Conservation (phyloP, 1,140 invertebrate genomes). For the Scylla paramamosain region DNA sequence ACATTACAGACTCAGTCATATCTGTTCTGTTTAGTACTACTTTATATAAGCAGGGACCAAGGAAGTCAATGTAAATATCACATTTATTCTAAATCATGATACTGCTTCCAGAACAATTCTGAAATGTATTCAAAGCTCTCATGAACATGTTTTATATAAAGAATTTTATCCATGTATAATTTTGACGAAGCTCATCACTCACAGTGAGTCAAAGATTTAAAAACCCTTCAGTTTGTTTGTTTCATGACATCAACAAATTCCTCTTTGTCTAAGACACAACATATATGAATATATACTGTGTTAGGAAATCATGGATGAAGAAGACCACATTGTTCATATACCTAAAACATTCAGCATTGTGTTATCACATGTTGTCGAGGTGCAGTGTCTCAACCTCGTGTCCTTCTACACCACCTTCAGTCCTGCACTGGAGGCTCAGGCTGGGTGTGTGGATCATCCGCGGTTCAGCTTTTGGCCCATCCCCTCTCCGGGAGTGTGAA, state of each 20-base stretch:
- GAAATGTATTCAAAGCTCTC: too few relatives aligned
- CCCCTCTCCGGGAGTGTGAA: constrained; percentile 39
- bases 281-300: constrained; percentile 24
- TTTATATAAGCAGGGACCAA: not conserved
- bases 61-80: too few relatives aligned
- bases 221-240: not conserved
- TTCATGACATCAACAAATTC: not conserved
- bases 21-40: not conserved
- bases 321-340: not conserved
- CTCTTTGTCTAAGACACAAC: not conserved
- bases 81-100: too few relatives aligned
- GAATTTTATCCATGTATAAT: too few relatives aligned
- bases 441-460: constrained; percentile 69
- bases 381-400: constrained; percentile 70
- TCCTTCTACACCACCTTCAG: constrained; percentile 67
- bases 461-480: constrained; percentile 52
- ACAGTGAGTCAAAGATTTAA: not conserved
- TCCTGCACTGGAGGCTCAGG: constrained; percentile 67
- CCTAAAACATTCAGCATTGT: constrained; percentile 11
- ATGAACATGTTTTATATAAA: too few relatives aligned
- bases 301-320: constrained; percentile 22
- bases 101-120: too few relatives aligned
- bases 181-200: too few relatives aligned
- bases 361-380: constrained; percentile 72
- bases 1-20: not conserved